phyloP scores from a whole-genome alignment of 2,797 vertebrate species.

The Spheniscus humboldti region DNA sequence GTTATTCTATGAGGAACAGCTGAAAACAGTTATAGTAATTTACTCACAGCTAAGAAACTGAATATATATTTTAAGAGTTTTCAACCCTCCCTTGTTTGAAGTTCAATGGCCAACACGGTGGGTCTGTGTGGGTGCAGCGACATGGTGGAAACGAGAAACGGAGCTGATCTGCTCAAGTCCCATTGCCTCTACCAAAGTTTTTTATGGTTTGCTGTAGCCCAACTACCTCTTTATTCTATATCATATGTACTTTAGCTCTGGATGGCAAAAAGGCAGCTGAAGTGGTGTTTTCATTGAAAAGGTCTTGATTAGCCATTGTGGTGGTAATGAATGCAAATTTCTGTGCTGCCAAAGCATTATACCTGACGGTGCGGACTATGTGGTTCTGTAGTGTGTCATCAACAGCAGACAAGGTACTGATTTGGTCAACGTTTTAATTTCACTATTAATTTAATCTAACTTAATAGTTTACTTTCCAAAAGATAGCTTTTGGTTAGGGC shows the following conservation, averaged over 20 bases:
- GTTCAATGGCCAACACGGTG: accelerated
- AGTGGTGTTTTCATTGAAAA: slow-evolving; percentile 48
- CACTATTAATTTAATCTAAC: slow-evolving; percentile 34
- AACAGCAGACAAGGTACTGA: slow-evolving; percentile 16
- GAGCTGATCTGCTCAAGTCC: neutral
- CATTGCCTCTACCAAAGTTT: neutral
- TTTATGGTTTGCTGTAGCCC: neutral
- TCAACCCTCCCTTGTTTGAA: accelerated
- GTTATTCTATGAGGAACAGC: accelerated
- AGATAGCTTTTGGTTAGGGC: neutral
- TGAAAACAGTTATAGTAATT: neutral
- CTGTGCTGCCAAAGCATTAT: slow-evolving; percentile 41
- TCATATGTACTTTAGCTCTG: neutral
- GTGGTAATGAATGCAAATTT: slow-evolving; percentile 48
- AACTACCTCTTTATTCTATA: neutral
- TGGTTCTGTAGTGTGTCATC: slow-evolving; percentile 25
- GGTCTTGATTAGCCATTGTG: slow-evolving; percentile 51
- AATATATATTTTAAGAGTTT: neutral
- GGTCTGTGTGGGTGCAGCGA: neutral
- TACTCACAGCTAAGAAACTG: neutral
- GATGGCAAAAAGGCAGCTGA: slow-evolving; percentile 41
- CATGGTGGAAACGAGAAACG: accelerated
- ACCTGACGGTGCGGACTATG: neutral
- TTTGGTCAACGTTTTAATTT: slow-evolving; percentile 32
- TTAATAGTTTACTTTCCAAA: neutral